Conservation (phyloP, 2,113 vertebrate species). For the Suricata suricatta region DNA sequence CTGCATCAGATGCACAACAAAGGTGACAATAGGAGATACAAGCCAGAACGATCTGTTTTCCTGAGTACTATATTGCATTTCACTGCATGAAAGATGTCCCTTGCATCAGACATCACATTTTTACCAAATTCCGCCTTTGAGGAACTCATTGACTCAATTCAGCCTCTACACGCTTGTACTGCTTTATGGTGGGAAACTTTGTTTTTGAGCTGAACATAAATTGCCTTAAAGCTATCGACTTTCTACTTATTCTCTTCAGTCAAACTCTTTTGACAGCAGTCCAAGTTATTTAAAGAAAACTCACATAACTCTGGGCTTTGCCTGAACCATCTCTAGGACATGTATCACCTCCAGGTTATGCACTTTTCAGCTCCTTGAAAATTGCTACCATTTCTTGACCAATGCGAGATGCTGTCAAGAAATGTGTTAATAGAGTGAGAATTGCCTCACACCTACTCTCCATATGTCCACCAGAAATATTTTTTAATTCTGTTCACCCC, state of each 20-base stretch:
- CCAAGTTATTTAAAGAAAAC: conserved; percentile 34
- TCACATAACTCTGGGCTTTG: not conserved
- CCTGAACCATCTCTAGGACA: not conserved
- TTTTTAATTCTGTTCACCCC: conserved; percentile 38
- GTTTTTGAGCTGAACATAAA: not conserved
- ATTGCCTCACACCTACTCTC: conserved; percentile 71
- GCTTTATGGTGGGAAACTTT: not conserved
- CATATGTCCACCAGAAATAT: conserved; percentile 60
- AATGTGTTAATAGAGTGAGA: conserved; percentile 72
- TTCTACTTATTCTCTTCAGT: conserved; percentile 21
- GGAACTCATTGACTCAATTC: not conserved
- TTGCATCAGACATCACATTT: not conserved
- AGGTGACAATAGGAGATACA: not conserved
- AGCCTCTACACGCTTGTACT: not conserved
- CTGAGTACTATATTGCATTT: not conserved
- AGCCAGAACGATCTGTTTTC: not conserved
- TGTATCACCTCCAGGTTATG: not conserved
- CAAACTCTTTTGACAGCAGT: not conserved
- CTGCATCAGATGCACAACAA: not conserved
- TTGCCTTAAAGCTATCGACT: not conserved
- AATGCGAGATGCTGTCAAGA: conserved; percentile 55
- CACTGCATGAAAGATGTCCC: not conserved
- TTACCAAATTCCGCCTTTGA: not conserved
- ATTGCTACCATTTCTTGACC: conserved; percentile 66
- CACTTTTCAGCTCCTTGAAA: conserved; percentile 34